phyloP scores from a whole-genome alignment of 2,113 vertebrate species.

The Aramus guarauna region DNA sequence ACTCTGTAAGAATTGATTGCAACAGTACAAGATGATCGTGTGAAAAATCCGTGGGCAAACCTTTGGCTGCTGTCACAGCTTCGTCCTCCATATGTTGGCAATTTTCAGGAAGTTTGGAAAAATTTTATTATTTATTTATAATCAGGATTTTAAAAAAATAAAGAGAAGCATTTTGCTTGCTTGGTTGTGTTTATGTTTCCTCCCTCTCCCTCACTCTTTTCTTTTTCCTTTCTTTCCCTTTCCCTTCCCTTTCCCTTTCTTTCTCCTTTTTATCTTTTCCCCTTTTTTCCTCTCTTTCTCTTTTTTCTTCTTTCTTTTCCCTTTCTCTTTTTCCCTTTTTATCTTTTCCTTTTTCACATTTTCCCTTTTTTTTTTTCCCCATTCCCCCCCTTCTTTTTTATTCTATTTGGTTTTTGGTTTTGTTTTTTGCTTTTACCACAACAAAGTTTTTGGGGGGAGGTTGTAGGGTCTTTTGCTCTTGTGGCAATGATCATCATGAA shows the following conservation, averaged over 20 bases:
- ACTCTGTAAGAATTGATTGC: background rate
- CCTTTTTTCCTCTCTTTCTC: too few relatives aligned
- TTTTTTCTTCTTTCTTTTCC: too few relatives aligned
- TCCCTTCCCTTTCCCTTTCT: too few relatives aligned
- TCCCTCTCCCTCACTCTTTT: too few relatives aligned
- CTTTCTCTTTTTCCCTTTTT: too few relatives aligned
- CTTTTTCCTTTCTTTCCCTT: background rate
- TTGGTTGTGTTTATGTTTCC: background rate
- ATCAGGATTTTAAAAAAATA: background rate
- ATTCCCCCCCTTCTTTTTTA: too few relatives aligned
- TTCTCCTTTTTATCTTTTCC: too few relatives aligned
- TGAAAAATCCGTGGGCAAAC: background rate
- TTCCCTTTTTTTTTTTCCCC: background rate
- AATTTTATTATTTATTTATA: background rate
- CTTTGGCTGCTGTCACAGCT: background rate
- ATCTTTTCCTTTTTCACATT: background rate
- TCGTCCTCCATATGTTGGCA: background rate
- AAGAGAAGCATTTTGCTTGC: background rate
- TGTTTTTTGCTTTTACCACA: background rate
- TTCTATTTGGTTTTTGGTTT: too few relatives aligned
- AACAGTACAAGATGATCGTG: background rate
- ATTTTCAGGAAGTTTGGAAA: background rate
- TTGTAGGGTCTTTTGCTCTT: background rate
- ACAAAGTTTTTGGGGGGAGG: background rate
- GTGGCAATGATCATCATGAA: background rate